Base-by-base conservation (phyloP, 35 echinoderm and acorn worm species). In the Heliocidaris tuberculata region DNA sequence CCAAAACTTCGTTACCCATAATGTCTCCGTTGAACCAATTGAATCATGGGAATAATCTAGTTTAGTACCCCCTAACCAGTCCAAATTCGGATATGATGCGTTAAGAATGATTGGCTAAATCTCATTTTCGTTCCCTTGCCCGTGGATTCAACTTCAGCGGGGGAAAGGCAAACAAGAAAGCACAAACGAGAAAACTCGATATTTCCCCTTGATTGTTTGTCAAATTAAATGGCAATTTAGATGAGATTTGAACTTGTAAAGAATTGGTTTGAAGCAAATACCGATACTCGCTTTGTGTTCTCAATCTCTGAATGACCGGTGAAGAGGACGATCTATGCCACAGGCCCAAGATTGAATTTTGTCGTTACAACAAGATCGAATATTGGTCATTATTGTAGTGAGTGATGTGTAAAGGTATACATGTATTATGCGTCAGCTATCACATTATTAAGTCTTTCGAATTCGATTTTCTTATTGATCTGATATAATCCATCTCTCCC, bases 1-100 rank as follows among this genome's bases (percentile, higher is more conserved):
- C 65, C 91, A 32, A 93, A 93, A 49, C 91, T 93, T 59, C 91
- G 91, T 93, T 93, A 49, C 15, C 21, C 29, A 30, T 89, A 89
- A 89, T 93, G 50, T 93, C 48, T 32, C 48, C 91, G 50, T 93
- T 59, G n/a, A 49, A 52, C 91, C 91, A 93, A 93, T 93, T 93
- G 91, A 93, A 93, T 93, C 91, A 93, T 59, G 50, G 17, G 91
- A 32, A 48, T 93, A 93, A 93, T 93, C 91, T 93, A 93, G 91
- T 93, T 93, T 93, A 31, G 16, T 49, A 32, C 47, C 50, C 50
- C 31, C 91, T 93, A 93, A 93, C 91, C 50, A 93, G 91, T 52
- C 21, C 50, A 49, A 93, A 93, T 93, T 93, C 48, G 91, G 47
- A 93, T 59, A 59, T 93, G 91, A 93, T 93, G 91, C 91, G 91